Percentiles rank a stretch among this genome's conserved stretches.
phyloP scores from a whole-genome alignment of 2,888 invertebrate genomes.

The Drosophila siamana region DNA sequence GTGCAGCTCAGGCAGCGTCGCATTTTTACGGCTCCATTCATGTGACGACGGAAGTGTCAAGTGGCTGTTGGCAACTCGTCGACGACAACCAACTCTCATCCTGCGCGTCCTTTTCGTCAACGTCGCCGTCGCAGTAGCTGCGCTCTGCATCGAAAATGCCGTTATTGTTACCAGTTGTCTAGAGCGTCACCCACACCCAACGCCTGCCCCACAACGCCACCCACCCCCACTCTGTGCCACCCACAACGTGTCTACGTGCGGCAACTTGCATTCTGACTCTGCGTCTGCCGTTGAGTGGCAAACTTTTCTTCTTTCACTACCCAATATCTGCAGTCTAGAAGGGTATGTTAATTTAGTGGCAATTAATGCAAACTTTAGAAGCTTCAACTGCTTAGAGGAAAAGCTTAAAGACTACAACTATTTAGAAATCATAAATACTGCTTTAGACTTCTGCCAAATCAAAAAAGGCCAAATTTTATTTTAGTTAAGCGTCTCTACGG shows the following conservation, averaged over 20 bases:
- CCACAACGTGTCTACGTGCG: constrained; percentile 55
- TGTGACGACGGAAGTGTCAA: constrained; percentile 82
- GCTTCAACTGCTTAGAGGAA: no score
- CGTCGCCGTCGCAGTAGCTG: constrained; percentile 45
- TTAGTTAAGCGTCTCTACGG: neutral
- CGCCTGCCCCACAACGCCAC: constrained; percentile 21
- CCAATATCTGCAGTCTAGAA: no score
- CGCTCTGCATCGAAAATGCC: constrained; percentile 75
- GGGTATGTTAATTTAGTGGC: neutral
- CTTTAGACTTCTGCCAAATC: no score
- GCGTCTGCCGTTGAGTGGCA: constrained; percentile 76
- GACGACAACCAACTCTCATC: constrained; percentile 73
- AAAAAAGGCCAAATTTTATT: no score
- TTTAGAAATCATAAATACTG: no score
- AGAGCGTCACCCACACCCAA: constrained; percentile 26
- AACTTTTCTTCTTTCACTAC: constrained; percentile 52
- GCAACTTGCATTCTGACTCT: constrained; percentile 59
- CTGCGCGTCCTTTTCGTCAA: constrained; percentile 75
- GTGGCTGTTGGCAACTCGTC: constrained; percentile 81
- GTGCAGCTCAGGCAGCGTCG: constrained; percentile 68
- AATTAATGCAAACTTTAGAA: neutral
- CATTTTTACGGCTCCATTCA: constrained; percentile 82
- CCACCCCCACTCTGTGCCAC: constrained; percentile 12
- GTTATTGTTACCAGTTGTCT: constrained; percentile 81
- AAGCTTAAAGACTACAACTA: no score